Evolutionary conservation across 2,888 invertebrate species (phyloP).

Genomic region (Drosophila gaucha): DNA sequence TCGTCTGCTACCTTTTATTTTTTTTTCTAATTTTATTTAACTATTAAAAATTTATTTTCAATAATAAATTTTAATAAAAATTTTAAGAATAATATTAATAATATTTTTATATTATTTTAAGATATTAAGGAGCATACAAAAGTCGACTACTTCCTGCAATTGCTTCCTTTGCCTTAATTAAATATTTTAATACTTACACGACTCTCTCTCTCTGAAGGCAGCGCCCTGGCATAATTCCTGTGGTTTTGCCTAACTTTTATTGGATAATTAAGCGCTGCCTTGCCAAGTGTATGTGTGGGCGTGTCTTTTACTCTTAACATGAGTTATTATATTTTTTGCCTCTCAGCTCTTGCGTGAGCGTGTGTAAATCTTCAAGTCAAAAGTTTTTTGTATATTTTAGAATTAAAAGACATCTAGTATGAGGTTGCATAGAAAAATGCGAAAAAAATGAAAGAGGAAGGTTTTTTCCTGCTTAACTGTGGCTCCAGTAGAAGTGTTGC

Average conservation of each 20-base stretch:
- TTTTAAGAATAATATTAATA: no score
- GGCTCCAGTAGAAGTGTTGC: conserved; percentile 28
- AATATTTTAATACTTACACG: conserved; percentile 21
- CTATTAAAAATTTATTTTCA: no score
- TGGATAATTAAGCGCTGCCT: conserved; percentile 58
- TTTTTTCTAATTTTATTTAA: no score
- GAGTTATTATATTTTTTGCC: neutral
- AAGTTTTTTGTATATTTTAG: conserved; percentile 61
- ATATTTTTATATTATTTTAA: no score
- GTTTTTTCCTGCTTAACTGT: conserved; percentile 23
- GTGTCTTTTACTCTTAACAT: conserved; percentile 12
- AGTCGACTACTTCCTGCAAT: neutral
- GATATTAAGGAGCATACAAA: neutral
- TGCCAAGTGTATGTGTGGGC: conserved; percentile 3
- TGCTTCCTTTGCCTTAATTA: neutral
- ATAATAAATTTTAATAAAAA: no score
- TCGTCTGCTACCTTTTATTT: no score
- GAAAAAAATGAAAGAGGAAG: neutral
- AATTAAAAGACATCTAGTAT: conserved; percentile 57
- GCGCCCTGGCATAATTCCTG: conserved; percentile 52
- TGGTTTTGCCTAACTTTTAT: conserved; percentile 67
- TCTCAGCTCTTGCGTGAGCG: conserved; percentile 9
- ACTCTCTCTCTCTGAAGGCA: conserved; percentile 14
- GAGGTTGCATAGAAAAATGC: neutral
- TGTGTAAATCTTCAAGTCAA: conserved; percentile 53